A percentile compares a stretch with the other conserved stretches of the same genome.
Conservation (phyloP, 1,140 invertebrate species). For the Nasonia longicornis region DNA sequence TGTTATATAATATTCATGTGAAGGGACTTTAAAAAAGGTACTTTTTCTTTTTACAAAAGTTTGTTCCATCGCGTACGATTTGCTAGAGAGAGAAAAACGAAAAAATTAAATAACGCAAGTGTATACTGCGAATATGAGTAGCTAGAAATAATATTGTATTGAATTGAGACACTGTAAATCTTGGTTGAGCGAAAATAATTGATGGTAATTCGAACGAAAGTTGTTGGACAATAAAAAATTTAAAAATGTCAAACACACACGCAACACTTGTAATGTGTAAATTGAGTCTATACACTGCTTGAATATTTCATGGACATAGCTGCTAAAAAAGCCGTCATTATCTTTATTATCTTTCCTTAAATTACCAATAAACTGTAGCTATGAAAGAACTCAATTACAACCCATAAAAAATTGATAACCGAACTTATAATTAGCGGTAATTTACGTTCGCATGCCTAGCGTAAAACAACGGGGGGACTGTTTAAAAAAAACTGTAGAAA, state of each 20-base stretch:
- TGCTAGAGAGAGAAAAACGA: too few species aligned
- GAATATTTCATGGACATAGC: conserved; percentile 33
- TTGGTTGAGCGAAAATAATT: background rate
- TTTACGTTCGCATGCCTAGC: background rate
- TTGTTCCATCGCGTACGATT: too few species aligned
- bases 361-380: conserved; percentile 38
- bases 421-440: conserved; percentile 34
- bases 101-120: too few species aligned
- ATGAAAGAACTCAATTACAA: conserved; percentile 35
- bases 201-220: background rate
- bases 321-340: conserved; percentile 27
- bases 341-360: conserved; percentile 37
- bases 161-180: background rate
- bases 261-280: conserved; percentile 25
- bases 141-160: background rate
- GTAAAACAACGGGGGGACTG: background rate
- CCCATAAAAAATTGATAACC: conserved; percentile 38
- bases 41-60: too few species aligned
- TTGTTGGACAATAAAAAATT: conserved; percentile 18
- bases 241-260: conserved; percentile 19
- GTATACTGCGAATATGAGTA: too few species aligned
- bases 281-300: conserved; percentile 37
- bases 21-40: too few species aligned
- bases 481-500: background rate
- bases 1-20: too few species aligned